phyloP scores from a whole-genome alignment of 2,113 vertebrate species.

The Semicossyphus pulcher region DNA sequence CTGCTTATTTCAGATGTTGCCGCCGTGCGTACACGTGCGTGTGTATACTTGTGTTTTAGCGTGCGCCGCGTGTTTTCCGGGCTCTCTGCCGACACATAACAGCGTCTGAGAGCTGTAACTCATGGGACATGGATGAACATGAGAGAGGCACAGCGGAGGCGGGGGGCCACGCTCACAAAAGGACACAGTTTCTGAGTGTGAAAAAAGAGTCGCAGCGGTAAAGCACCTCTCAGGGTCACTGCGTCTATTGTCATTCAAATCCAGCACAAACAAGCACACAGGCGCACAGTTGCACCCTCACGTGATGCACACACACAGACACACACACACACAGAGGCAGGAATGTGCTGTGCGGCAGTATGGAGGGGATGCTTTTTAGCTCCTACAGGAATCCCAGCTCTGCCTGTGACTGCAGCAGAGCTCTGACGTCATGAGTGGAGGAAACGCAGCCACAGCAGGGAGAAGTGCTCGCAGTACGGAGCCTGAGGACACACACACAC shows the following conservation, averaged over 20 bases:
- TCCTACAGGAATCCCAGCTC: constrained; percentile 61
- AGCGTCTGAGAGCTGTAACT: constrained; percentile 55
- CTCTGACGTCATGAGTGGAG: constrained; percentile 58
- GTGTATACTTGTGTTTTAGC: constrained; percentile 35
- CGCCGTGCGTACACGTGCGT: neutral
- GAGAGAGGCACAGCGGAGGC: constrained; percentile 38
- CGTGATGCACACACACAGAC: neutral
- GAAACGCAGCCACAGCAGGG: constrained; percentile 67
- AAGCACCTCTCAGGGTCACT: constrained; percentile 72
- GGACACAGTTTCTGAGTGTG: constrained; percentile 40
- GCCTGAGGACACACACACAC: constrained; percentile 40
- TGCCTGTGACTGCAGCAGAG: constrained; percentile 56
- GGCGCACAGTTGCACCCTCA: neutral
- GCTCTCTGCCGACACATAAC: constrained; percentile 48
- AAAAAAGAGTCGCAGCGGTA: constrained; percentile 61
- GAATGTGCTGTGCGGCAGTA: constrained; percentile 48
- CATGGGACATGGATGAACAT: constrained; percentile 60
- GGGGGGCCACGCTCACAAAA: constrained; percentile 22
- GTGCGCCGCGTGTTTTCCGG: constrained; percentile 43
- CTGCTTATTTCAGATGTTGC: constrained; percentile 62
- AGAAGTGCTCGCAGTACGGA: constrained; percentile 30
- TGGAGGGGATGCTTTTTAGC: constrained; percentile 34
- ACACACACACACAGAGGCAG: neutral
- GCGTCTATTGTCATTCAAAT: constrained; percentile 77
- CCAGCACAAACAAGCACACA: constrained; percentile 19